phyloP scores from a whole-genome alignment of 2,113 vertebrate genomes.

The Cygnus buccinator region DNA sequence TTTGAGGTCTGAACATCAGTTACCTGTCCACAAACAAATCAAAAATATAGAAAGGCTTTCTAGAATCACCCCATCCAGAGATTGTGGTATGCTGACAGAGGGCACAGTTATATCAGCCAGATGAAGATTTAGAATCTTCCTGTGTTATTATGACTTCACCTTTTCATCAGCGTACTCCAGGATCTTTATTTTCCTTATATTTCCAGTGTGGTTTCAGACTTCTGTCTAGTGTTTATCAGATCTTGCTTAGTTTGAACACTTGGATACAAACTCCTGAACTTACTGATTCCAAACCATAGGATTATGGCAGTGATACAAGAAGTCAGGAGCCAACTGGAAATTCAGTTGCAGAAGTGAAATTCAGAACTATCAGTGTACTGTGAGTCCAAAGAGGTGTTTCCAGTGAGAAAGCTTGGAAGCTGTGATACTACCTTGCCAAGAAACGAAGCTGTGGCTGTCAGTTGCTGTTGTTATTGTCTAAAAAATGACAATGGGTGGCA shows the following conservation, averaged over 20 bases:
- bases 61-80: neutral
- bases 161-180: neutral
- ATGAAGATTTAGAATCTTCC: neutral
- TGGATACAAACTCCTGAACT: neutral
- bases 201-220: neutral
- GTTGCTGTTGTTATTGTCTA: neutral
- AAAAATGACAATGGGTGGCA: rapidly evolving
- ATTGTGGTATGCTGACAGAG: neutral
- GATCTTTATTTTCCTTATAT: neutral
- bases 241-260: neutral
- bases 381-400: neutral
- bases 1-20: neutral
- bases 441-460: neutral
- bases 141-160: neutral
- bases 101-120: neutral
- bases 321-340: slow-evolving; percentile 1
- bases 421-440: neutral
- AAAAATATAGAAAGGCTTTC: neutral
- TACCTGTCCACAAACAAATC: neutral
- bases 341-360: neutral
- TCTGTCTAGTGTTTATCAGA: neutral
- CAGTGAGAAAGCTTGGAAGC: neutral
- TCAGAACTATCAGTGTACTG: neutral
- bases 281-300: neutral
- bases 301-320: neutral